phyloP scores from a whole-genome alignment of 2,797 vertebrate species.

The Capromys pilorides region DNA sequence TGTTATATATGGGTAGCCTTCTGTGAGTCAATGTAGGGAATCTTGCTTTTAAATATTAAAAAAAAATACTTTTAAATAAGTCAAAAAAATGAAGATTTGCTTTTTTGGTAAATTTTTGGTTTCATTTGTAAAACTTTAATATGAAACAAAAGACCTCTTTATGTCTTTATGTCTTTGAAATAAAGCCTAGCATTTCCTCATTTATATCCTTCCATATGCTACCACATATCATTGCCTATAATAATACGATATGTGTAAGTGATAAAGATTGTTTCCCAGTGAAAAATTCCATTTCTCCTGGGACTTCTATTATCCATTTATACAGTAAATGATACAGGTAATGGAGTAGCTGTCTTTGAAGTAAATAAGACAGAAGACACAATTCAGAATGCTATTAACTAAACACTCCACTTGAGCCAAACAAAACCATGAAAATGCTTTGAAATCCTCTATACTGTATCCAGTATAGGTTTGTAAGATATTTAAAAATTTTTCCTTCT shows the following conservation, averaged over 20 bases:
- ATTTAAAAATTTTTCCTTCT: conserved; percentile 15
- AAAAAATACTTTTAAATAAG: not conserved
- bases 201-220: conserved; percentile 65
- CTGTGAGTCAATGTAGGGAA: not conserved
- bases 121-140: not conserved
- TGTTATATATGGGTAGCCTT: not conserved
- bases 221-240: conserved; percentile 79
- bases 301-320: conserved; percentile 74
- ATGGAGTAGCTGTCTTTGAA: conserved; percentile 66
- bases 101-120: not conserved
- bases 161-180: conserved; percentile 68
- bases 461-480: conserved; percentile 17
- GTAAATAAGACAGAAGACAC: conserved; percentile 39
- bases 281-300: conserved; percentile 72
- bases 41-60: not conserved
- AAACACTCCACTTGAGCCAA: conserved; percentile 56
- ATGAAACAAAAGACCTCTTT: conserved; percentile 64
- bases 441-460: not conserved
- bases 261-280: conserved; percentile 77
- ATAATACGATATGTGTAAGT: conserved; percentile 62
- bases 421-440: conserved; percentile 28
- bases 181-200: conserved; percentile 51
- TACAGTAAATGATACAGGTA: conserved; percentile 67
- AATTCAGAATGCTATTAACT: conserved; percentile 45
- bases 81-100: not conserved